These are phyloP conservation scores for Acyrthosiphon pisum DNA, from an alignment of 1,140 invertebrate species.

Conservation along the genomic window DNA sequence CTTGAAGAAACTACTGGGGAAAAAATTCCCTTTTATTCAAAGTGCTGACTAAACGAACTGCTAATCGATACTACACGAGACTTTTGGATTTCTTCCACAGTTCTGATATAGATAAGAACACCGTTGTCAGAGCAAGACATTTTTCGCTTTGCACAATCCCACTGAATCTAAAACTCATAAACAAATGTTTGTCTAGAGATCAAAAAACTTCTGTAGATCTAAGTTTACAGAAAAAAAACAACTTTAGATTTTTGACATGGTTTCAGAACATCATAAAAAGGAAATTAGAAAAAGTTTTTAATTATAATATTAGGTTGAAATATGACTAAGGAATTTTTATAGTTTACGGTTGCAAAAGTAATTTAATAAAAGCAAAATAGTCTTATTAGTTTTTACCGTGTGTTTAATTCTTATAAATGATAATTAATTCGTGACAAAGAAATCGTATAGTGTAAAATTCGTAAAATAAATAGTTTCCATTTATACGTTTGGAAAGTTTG, in stretches of 20 bases:
- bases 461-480: neutral
- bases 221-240: neutral
- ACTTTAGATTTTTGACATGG: neutral
- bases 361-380: neutral
- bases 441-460: neutral
- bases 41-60: neutral
- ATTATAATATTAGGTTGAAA: neutral
- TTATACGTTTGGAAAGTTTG: conserved; percentile 7
- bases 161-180: neutral
- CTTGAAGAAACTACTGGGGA: neutral
- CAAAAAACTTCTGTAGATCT: neutral
- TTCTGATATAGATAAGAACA: neutral
- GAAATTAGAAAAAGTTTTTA: neutral
- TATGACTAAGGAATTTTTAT: neutral
- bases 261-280: neutral
- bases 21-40: neutral
- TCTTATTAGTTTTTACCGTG: neutral
- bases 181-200: neutral
- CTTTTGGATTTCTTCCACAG: neutral
- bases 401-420: neutral
- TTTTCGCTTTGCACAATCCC: neutral
- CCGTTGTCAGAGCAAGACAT: neutral
- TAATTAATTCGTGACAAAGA: neutral
- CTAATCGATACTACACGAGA: neutral
- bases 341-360: neutral